A percentile compares a stretch with the other conserved stretches of the same genome.
phyloP scores from a whole-genome alignment of 1,140 invertebrate species.

The Lepidurus apus region DNA sequence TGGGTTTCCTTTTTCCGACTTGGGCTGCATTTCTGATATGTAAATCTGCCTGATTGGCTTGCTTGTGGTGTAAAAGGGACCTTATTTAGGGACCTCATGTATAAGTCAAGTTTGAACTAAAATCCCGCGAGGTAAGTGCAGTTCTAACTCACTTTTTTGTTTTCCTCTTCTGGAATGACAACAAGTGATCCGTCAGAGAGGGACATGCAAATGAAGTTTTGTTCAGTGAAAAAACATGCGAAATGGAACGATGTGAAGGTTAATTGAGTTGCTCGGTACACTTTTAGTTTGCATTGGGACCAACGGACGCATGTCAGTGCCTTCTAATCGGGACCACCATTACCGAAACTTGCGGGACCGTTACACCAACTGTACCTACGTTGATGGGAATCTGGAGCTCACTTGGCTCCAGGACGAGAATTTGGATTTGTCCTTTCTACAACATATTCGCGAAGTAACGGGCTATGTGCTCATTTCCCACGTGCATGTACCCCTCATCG shows the following conservation, averaged over 20 bases:
- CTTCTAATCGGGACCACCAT: conserved; percentile 83
- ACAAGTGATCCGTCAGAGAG: too few relatives aligned
- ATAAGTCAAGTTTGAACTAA: too few relatives aligned
- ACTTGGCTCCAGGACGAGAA: conserved; percentile 83
- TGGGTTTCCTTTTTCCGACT: not conserved
- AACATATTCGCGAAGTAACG: conserved; percentile 85
- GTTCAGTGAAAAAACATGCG: not conserved
- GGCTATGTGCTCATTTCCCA: conserved; percentile 94
- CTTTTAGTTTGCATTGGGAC: conserved; percentile 85
- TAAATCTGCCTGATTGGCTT: not conserved
- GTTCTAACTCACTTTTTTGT: too few relatives aligned
- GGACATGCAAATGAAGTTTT: too few relatives aligned
- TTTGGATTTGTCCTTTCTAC: conserved; percentile 84
- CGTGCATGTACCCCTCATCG: conserved; percentile 76
- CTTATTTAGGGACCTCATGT: not conserved
- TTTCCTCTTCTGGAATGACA: too few relatives aligned
- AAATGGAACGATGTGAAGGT: not conserved
- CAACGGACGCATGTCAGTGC: conserved; percentile 84
- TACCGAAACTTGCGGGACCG: conserved; percentile 84
- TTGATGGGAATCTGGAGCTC: conserved; percentile 93
- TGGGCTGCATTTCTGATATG: not conserved
- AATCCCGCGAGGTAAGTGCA: too few relatives aligned
- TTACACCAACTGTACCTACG: conserved; percentile 96
- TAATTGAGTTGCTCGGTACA: conserved; percentile 11
- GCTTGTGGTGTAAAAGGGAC: not conserved